Percentiles rank a stretch among this genome's conserved stretches.
These are phyloP conservation scores for Idaea dimidiata DNA, from an alignment of 2,888 invertebrate species.

Conservation along the genomic window DNA sequence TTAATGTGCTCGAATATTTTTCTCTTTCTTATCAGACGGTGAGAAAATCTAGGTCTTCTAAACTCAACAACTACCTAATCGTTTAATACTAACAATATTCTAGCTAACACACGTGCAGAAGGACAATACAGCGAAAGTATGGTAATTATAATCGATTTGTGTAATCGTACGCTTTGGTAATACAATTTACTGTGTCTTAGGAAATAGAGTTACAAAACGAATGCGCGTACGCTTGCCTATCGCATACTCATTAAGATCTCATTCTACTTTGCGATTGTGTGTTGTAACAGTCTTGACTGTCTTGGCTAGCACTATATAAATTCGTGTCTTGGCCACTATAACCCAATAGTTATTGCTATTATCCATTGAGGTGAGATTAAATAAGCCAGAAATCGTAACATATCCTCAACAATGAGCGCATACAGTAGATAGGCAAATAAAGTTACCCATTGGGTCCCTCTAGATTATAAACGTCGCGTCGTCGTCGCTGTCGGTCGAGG, in stretches of 20 bases:
- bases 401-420: too few species aligned
- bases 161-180: constrained; percentile 15
- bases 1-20: too few species aligned
- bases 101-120: constrained; percentile 8
- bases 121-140: constrained; percentile 19
- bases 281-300: neutral
- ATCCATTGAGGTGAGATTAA: too few species aligned
- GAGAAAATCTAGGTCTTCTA: too few species aligned
- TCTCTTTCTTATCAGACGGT: too few species aligned
- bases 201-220: constrained; percentile 28
- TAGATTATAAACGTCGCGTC: too few species aligned
- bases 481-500: too few species aligned
- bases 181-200: constrained; percentile 18
- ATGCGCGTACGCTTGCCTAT: constrained; percentile 12
- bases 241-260: neutral
- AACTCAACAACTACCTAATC: constrained; percentile 1
- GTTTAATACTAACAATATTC: constrained; percentile 3
- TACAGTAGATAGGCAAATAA: too few species aligned
- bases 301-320: neutral
- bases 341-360: too few species aligned
- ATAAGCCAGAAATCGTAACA: too few species aligned
- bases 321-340: too few species aligned
- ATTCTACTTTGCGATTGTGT: neutral
- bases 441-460: too few species aligned
- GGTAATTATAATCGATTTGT: constrained; percentile 11